Evolutionary conservation across 2,113 vertebrate species (phyloP).

Genomic region (Muntiacus muntjak): DNA sequence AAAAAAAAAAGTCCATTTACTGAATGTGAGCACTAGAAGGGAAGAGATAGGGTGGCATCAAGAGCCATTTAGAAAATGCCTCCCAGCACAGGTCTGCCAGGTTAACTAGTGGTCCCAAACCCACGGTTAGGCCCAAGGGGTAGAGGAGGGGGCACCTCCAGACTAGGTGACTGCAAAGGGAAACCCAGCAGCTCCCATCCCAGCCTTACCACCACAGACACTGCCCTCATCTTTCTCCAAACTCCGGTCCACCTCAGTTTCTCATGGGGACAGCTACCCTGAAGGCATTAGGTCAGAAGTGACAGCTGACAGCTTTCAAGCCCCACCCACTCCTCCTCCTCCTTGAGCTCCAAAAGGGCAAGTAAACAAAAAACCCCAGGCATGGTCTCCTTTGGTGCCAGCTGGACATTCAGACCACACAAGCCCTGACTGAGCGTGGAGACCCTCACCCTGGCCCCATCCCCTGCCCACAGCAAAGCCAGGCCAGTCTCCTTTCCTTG

Average conservation of each 20-base stretch:
- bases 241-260: background rate
- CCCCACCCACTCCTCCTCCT: no score
- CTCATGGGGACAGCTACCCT: background rate
- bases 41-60: background rate
- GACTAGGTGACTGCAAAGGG: background rate
- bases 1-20: background rate
- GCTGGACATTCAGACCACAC: background rate
- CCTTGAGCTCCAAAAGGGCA: background rate
- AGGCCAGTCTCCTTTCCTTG: background rate
- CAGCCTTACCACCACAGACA: background rate
- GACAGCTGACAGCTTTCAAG: background rate
- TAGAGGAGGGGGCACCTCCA: background rate
- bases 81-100: background rate
- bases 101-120: background rate
- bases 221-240: background rate
- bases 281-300: background rate
- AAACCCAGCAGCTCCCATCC: background rate
- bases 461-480: no score
- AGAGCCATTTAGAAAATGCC: background rate
- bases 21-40: background rate
- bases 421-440: background rate
- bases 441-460: no score
- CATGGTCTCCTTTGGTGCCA: background rate
- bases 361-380: background rate
- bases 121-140: background rate